A percentile compares a stretch with the other conserved stretches of the same genome.
These are phyloP conservation scores for Adoxophyes honmai DNA, from an alignment of 1,140 invertebrate genomes.

Conservation along the genomic window DNA sequence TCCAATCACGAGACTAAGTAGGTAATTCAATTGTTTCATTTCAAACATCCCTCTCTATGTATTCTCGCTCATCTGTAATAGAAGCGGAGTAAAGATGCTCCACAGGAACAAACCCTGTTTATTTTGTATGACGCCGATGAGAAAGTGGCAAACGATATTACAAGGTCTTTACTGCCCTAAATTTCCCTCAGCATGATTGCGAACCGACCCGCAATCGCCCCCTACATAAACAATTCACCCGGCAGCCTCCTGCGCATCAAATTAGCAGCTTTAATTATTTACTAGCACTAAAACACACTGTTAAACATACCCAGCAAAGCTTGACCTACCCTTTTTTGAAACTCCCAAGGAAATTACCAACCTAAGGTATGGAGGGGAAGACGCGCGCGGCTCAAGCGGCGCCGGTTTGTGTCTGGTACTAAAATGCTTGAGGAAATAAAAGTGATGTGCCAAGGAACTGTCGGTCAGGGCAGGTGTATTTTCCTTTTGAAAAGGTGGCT, in stretches of 20 bases:
- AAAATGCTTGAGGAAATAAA: constrained; percentile 64
- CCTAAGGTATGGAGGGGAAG: constrained; percentile 25
- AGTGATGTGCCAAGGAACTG: constrained; percentile 33
- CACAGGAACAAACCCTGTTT: no score
- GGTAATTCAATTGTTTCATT: no score
- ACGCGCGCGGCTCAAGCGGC: constrained; percentile 40
- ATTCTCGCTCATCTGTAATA: no score
- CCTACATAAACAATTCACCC: constrained; percentile 52
- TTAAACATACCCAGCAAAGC: constrained; percentile 40
- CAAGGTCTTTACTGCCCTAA: neutral
- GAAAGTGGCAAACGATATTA: constrained; percentile 17
- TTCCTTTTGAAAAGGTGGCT: constrained; percentile 24
- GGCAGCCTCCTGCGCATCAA: constrained; percentile 59
- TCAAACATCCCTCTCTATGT: no score
- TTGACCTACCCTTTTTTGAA: constrained; percentile 35
- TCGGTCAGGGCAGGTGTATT: constrained; percentile 53
- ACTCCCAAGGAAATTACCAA: constrained; percentile 6
- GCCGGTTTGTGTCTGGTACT: constrained; percentile 45
- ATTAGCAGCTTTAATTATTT: constrained; percentile 71
- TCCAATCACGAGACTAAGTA: no score
- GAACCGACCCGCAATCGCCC: constrained; percentile 29
- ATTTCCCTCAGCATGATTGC: constrained; percentile 21
- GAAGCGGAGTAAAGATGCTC: no score
- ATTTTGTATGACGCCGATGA: no score
- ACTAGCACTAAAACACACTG: constrained; percentile 64